Percentiles rank a stretch among this genome's conserved stretches.
Evolutionary conservation across 2,888 invertebrate species (phyloP).

Genomic region (Tipula unca): DNA sequence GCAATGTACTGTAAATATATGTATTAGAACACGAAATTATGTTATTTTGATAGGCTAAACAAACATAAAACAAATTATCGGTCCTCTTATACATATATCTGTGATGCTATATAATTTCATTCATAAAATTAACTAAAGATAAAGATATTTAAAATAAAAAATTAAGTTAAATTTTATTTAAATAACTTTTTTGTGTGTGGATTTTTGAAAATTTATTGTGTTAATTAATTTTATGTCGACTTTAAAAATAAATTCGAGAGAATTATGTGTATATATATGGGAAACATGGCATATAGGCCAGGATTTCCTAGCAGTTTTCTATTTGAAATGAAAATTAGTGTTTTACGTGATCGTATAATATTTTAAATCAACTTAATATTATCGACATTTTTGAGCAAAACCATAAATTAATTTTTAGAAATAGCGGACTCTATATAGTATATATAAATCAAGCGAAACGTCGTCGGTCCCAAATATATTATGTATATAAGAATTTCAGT

Average conservation of each 20-base stretch:
- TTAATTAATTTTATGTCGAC: neutral
- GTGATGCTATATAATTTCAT: neutral
- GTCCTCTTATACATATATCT: neutral
- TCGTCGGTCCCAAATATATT: neutral
- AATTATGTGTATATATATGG: neutral
- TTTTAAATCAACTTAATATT: neutral
- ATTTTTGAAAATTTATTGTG: neutral
- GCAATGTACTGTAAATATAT: neutral
- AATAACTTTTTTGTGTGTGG: neutral
- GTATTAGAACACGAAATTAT: neutral
- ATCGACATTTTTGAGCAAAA: neutral
- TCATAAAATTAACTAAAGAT: neutral
- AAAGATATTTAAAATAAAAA: neutral
- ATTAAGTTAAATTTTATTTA: neutral
- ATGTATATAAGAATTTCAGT: neutral
- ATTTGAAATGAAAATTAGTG: no score
- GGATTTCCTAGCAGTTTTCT: no score
- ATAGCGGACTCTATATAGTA: neutral
- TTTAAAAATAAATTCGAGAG: neutral
- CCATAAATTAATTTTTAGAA: neutral
- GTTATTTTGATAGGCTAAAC: neutral
- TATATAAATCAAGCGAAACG: neutral
- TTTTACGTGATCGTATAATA: neutral
- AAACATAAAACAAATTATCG: neutral
- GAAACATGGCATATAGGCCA: no score